Conservation (phyloP, 2,888 invertebrate genomes). For the Synanthedon formicaeformis region DNA sequence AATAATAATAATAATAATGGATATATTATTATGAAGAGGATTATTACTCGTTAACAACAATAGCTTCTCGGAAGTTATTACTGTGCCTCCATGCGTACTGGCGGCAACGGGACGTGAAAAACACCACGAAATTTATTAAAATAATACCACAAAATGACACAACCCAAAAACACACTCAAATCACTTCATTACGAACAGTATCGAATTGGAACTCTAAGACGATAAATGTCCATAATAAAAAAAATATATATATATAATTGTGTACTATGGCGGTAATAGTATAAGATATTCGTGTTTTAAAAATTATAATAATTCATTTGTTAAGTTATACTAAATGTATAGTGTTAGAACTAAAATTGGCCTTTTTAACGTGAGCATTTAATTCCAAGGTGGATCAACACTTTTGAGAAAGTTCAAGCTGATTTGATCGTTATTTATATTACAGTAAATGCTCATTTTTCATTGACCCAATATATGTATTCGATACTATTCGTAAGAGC, state of each 20-base stretch:
- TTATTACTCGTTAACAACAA: conserved; percentile 88
- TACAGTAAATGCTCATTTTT: conserved; percentile 1
- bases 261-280: no score
- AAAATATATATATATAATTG: no score
- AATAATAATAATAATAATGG: conserved; percentile 58
- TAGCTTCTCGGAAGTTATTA: conserved; percentile 96
- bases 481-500: not conserved
- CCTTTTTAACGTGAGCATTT: no score
- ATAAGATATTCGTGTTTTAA: no score
- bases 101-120: conserved; percentile 51
- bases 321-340: no score
- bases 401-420: no score
- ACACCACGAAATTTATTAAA: conserved; percentile 54
- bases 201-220: conserved; percentile 9
- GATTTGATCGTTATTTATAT: conserved; percentile 3
- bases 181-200: conserved; percentile 3
- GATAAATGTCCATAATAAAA: no score
- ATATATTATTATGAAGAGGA: conserved; percentile 68
- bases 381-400: no score
- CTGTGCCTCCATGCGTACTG: conserved; percentile 96
- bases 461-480: not conserved
- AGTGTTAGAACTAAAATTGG: no score
- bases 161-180: conserved; percentile 9
- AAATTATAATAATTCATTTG: no score
- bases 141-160: conserved; percentile 24